Base-by-base conservation (phyloP, 1,140 invertebrate genomes). In the Eriocheir sinensis region DNA sequence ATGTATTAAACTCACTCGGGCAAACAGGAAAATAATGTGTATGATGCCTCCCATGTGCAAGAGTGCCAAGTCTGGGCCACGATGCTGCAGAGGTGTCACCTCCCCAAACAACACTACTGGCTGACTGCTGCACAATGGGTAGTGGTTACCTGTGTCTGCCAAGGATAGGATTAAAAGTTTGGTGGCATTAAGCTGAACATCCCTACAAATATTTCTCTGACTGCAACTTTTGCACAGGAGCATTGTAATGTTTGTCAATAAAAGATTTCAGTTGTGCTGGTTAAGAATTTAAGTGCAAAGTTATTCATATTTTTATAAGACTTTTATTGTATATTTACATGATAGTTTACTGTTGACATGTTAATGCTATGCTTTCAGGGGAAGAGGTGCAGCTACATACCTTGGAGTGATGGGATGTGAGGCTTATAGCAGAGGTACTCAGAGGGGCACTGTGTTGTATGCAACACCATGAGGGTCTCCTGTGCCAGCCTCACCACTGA, bases 351-450 rank as follows among this genome's bases (percentile, higher is more conserved):
- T 38, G 30, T 86, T 32, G 27, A 86, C 38, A 34, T 38, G 32
- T 36, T 15, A 34, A 38, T 30, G 30, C 32, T 60, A 4, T n/a
- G 32, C 15, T 12, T 36, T 88, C 3, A 8, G 21, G 40, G 6
- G 27, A 41, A 3, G 34, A 60, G 27, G 27, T 48, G 53, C 9
- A 44, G 17, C 0, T 44, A 38, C 30, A 83, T 30, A 94, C 93
- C 93, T 94, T 94, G 93, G 12, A 94, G 89, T 91, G 93, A 80
- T 40, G 93, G 93, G 40, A 94, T 79, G 53, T 94, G 93, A 36
- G 93, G 93, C 38, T 94, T 94, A 34, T 94, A 94, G 34, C 93
- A 94, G 12, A 94, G 79, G 79, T 83, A 94, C 36, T 94, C 88
- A n/a, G 88, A 85, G 40, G 93, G 93, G 12, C 30, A 72, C 79